Percentiles rank a stretch among this genome's conserved stretches.
Evolutionary conservation across 2,113 vertebrate genomes (phyloP).

Genomic region (Oncorhynchus keta): DNA sequence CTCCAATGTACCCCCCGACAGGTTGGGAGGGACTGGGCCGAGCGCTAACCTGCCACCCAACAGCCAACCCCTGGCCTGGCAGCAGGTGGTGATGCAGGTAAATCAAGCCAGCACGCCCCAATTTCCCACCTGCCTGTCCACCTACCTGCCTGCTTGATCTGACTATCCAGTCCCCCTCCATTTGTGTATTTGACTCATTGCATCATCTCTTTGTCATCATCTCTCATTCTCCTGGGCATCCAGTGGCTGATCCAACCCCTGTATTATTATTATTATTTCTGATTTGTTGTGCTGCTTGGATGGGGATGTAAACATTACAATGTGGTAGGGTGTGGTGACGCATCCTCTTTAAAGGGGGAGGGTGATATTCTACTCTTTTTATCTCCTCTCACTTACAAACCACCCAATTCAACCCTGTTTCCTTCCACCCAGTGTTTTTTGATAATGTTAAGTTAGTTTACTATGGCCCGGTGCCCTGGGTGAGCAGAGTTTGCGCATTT

Average conservation of each 20-base stretch:
- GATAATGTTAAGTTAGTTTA: too few species aligned
- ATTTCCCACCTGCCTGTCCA: slow-evolving; percentile 9
- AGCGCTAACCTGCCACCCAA: slow-evolving; percentile 65
- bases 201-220: slow-evolving; percentile 8
- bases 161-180: slow-evolving; percentile 1
- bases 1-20: slow-evolving; percentile 80
- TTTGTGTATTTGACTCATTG: slow-evolving; percentile 36
- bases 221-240: slow-evolving; percentile 15
- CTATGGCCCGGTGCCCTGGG: too few species aligned
- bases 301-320: neutral
- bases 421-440: slow-evolving; percentile 34
- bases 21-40: slow-evolving; percentile 18
- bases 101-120: slow-evolving; percentile 48
- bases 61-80: slow-evolving; percentile 91
- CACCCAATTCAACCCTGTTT: slow-evolving; percentile 10
- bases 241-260: slow-evolving; percentile 27
- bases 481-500: too few species aligned
- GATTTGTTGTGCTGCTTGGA: neutral
- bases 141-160: neutral
- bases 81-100: slow-evolving; percentile 98
- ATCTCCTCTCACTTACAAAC: too few species aligned
- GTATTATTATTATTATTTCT: neutral
- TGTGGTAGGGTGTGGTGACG: neutral
- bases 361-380: neutral
- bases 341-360: neutral